These are phyloP conservation scores for Melanerpes aurifrons DNA, from an alignment of 2,113 vertebrate species.

Conservation along the genomic window DNA sequence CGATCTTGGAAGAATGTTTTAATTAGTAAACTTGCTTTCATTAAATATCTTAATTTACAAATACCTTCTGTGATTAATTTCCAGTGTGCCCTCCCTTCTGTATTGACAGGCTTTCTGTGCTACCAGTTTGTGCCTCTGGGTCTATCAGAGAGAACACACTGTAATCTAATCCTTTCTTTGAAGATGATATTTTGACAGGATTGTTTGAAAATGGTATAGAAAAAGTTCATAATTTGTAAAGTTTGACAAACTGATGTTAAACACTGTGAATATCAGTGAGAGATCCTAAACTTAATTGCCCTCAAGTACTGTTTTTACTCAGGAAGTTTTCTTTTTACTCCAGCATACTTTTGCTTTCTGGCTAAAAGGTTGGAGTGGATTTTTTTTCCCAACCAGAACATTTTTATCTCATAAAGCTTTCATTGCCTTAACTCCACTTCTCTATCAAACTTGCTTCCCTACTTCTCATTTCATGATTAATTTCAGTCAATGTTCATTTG, in stretches of 20 bases:
- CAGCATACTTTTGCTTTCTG: neutral
- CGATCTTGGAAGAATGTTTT: conserved; percentile 1
- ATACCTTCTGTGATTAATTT: conserved; percentile 1
- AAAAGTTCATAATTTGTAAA: neutral
- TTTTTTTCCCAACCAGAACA: neutral
- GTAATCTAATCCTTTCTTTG: neutral
- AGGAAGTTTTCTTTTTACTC: neutral
- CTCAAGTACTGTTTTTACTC: neutral
- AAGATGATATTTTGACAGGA: neutral
- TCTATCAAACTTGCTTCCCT: neutral
- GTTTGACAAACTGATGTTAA: neutral
- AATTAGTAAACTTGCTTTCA: neutral
- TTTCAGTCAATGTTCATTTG: conserved; percentile 4
- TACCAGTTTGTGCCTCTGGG: neutral
- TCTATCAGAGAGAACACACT: neutral
- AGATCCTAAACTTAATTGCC: neutral
- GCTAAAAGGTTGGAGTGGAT: neutral
- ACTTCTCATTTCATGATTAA: neutral
- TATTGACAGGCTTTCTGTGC: neutral
- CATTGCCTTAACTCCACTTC: neutral
- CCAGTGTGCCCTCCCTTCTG: neutral
- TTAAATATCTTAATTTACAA: conserved; percentile 22
- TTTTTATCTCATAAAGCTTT: neutral
- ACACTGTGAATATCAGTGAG: neutral
- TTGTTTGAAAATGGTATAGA: neutral